Percentiles rank a stretch among this genome's conserved stretches.
Evolutionary conservation across 2,113 vertebrate genomes (phyloP).

Genomic region (Butastur rufipennis): DNA sequence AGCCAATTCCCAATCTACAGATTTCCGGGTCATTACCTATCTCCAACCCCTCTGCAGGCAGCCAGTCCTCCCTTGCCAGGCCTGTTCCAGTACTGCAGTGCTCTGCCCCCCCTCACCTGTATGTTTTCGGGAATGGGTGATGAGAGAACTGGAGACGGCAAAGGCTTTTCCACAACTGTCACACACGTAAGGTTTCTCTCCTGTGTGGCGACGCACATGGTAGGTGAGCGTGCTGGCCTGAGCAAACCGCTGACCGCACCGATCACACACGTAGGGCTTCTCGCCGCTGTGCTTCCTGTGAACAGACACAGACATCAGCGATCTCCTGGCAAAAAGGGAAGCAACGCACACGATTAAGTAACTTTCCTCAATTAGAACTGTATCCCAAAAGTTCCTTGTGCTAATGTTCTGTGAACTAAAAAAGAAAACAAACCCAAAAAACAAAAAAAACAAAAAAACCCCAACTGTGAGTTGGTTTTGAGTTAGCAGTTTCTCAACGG

Average conservation of each 20-base stretch:
- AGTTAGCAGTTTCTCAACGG: rapidly evolving
- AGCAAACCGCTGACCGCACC: slow-evolving; percentile 93
- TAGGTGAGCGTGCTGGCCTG: slow-evolving; percentile 97
- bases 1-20: not conserved
- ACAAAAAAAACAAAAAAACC: too few relatives aligned
- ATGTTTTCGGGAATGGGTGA: slow-evolving; percentile 93
- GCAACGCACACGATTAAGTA: rapidly evolving
- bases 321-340: not conserved
- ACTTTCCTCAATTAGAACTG: not conserved
- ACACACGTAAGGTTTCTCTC: slow-evolving; percentile 96
- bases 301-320: not conserved
- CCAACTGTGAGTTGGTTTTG: rapidly evolving
- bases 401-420: rapidly evolving
- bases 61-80: not conserved
- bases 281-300: slow-evolving; percentile 94
- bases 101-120: slow-evolving; percentile 76
- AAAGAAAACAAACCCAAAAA: too few relatives aligned
- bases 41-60: not conserved
- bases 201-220: slow-evolving; percentile 94
- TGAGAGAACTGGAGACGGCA: slow-evolving; percentile 96
- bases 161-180: slow-evolving; percentile 97
- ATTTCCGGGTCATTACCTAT: rapidly evolving
- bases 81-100: rapidly evolving
- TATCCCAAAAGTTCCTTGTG: not conserved
- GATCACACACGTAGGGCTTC: slow-evolving; percentile 94